phyloP scores from a whole-genome alignment of 2,113 vertebrate species.

The Onychorhynchus coronatus region DNA sequence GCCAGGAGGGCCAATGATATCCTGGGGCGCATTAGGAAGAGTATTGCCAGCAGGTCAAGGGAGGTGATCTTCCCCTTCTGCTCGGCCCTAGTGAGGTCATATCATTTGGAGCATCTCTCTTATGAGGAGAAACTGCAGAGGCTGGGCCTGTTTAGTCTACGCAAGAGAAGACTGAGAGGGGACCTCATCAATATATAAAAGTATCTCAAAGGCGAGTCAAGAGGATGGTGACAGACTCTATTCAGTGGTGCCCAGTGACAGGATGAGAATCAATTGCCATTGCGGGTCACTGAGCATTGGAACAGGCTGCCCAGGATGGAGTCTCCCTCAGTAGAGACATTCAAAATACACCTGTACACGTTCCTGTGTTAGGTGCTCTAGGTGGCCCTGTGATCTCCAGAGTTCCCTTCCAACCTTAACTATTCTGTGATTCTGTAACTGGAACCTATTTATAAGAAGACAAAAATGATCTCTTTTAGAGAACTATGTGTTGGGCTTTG shows the following conservation, averaged over 20 bases:
- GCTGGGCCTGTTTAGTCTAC: neutral
- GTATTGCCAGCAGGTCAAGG: neutral
- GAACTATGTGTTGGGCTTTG: neutral
- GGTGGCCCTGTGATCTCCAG: neutral
- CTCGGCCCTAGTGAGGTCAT: neutral
- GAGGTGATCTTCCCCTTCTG: neutral
- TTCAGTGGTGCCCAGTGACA: neutral
- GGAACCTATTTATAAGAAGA: neutral
- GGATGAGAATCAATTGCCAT: neutral
- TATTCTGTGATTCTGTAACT: neutral
- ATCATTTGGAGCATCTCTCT: neutral
- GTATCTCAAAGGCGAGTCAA: neutral
- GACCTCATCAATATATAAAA: neutral
- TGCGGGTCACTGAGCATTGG: neutral
- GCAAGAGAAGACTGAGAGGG: neutral
- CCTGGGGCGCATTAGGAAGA: too few species aligned
- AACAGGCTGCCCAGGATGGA: neutral
- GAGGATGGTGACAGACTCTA: neutral
- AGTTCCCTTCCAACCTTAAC: neutral
- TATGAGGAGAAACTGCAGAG: accelerated
- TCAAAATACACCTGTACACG: neutral
- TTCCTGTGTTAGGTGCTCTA: neutral
- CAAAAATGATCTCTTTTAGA: neutral
- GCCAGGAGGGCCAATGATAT: neutral
- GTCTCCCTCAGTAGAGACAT: neutral